phyloP scores from a whole-genome alignment of 2,113 vertebrate genomes.

The Paratilapia polleni region DNA sequence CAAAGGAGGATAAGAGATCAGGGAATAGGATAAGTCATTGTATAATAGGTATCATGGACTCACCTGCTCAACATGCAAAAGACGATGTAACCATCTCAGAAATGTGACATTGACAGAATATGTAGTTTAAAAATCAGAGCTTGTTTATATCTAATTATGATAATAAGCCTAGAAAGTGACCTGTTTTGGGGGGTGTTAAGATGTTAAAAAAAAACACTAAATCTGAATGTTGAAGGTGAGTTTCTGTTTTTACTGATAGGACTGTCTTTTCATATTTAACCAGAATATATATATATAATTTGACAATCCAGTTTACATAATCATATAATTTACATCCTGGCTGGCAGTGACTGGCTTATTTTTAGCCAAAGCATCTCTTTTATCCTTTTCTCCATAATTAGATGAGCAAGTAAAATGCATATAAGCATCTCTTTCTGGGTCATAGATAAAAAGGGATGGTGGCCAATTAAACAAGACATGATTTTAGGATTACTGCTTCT shows the following conservation, averaged over 20 bases:
- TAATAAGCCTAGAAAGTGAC: neutral
- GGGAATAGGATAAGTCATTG: conserved; percentile 1
- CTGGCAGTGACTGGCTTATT: conserved; percentile 36
- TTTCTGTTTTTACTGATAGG: conserved; percentile 1
- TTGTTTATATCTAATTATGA: conserved; percentile 5
- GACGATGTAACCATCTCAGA: conserved; percentile 19
- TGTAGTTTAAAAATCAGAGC: neutral
- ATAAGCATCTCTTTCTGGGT: conserved; percentile 54
- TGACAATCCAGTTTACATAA: conserved; percentile 29
- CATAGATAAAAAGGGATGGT: conserved; percentile 45
- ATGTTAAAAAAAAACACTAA: neutral
- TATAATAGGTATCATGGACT: conserved; percentile 17
- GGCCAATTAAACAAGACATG: conserved; percentile 46
- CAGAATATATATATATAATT: neutral
- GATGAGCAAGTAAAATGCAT: conserved; percentile 49
- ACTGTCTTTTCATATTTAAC: neutral
- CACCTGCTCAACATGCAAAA: conserved; percentile 1
- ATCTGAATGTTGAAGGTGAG: neutral
- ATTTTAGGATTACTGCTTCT: conserved; percentile 39
- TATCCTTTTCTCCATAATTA: conserved; percentile 40
- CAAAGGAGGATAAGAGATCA: conserved; percentile 2
- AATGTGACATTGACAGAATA: neutral
- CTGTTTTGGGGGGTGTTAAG: neutral
- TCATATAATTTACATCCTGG: conserved; percentile 50
- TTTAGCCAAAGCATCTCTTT: conserved; percentile 41